phyloP scores from a whole-genome alignment of 2,888 invertebrate species.

The Leptothorax acervorum region DNA sequence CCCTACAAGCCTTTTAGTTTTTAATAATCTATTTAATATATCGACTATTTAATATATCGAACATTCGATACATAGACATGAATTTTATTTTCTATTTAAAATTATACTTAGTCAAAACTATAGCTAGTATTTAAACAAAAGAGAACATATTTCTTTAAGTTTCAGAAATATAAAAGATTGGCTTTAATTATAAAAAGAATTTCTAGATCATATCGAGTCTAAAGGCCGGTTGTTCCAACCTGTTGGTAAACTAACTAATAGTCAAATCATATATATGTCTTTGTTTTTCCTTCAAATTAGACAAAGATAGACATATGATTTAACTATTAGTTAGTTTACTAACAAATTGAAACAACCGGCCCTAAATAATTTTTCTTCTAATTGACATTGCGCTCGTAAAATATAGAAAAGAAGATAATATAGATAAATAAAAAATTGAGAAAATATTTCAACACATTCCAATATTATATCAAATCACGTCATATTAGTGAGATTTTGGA shows the following conservation, averaged over 20 bases:
- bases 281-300: too few species aligned
- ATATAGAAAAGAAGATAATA: not conserved
- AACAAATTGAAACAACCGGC: too few species aligned
- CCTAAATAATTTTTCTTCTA: not conserved
- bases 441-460: not conserved
- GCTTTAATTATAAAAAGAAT: not conserved
- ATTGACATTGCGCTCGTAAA: not conserved
- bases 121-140: not conserved
- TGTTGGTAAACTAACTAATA: too few species aligned
- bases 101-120: not conserved
- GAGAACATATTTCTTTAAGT: not conserved
- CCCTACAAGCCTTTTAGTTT: not conserved
- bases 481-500: not conserved
- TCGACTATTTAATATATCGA: not conserved
- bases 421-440: not conserved
- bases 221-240: too few species aligned
- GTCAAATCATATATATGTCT: too few species aligned
- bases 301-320: too few species aligned
- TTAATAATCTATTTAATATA: not conserved
- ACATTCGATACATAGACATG: not conserved
- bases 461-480: not conserved
- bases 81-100: not conserved
- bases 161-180: not conserved
- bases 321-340: too few species aligned
- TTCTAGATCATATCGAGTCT: not conserved